phyloP scores from a whole-genome alignment of 2,888 invertebrate genomes.

The Tupiocoris notatus region DNA sequence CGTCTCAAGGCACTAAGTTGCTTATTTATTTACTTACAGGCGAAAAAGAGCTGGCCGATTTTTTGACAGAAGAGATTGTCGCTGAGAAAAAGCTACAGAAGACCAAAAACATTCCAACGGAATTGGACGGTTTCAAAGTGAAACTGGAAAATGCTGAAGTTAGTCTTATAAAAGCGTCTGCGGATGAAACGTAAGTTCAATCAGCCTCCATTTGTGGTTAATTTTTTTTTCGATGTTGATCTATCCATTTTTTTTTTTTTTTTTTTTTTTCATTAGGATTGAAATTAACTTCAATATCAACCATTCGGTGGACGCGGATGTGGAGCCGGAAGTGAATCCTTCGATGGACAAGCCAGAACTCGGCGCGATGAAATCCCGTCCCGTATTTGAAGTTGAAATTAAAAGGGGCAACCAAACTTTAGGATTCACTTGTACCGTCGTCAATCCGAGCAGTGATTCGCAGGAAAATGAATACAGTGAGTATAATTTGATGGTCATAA shows the following conservation, averaged over 20 bases:
- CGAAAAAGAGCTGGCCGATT: conserved; percentile 84
- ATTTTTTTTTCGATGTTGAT: neutral
- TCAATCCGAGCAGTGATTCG: conserved; percentile 31
- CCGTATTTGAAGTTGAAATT: conserved; percentile 87
- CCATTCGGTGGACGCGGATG: conserved; percentile 85
- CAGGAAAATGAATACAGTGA: conserved; percentile 70
- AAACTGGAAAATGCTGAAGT: conserved; percentile 81
- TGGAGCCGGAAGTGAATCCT: conserved; percentile 65
- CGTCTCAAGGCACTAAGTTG: too few relatives aligned
- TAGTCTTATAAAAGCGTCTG: conserved; percentile 69
- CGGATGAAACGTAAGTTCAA: conserved; percentile 67
- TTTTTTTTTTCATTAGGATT: conserved; percentile 58
- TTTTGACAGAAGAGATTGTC: conserved; percentile 88
- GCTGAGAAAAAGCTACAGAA: conserved; percentile 85
- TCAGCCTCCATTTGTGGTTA: neutral
- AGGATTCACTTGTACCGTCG: conserved; percentile 80
- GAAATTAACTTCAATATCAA: conserved; percentile 87
- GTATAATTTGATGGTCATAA: too few relatives aligned
- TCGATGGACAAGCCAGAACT: conserved; percentile 69
- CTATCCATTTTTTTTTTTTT: neutral
- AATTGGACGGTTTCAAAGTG: conserved; percentile 79
- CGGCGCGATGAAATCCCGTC: conserved; percentile 85
- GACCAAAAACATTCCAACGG: conserved; percentile 68
- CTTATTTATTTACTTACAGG: conserved; percentile 59
- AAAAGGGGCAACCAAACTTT: conserved; percentile 73